Evolutionary conservation across 2,113 vertebrate genomes (phyloP).

Genomic region (Stercorarius parasiticus): DNA sequence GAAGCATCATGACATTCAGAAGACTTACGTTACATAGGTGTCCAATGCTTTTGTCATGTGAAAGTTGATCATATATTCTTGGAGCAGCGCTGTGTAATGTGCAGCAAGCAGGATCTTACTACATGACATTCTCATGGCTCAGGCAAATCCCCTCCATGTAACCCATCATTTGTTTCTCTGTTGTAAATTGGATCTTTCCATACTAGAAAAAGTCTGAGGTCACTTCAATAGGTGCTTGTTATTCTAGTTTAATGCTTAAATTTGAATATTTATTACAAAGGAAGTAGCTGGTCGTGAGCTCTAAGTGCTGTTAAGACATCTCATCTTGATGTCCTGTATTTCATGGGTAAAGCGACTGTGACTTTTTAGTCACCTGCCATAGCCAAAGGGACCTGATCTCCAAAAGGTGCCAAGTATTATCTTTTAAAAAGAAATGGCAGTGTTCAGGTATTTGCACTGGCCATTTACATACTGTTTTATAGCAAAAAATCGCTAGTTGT

Average conservation of each 20-base stretch:
- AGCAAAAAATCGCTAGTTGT: not conserved
- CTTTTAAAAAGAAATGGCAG: not conserved
- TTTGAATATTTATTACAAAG: not conserved
- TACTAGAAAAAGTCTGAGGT: not conserved
- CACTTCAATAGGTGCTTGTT: not conserved
- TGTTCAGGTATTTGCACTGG: not conserved
- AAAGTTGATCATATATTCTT: not conserved
- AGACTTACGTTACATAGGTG: not conserved
- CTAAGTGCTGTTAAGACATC: not conserved
- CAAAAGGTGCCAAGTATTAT: not conserved
- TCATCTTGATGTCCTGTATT: not conserved
- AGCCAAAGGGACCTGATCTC: not conserved
- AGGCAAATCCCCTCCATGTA: not conserved
- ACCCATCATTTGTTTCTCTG: not conserved
- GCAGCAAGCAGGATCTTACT: not conserved
- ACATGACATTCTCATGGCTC: not conserved
- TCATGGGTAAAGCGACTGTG: not conserved
- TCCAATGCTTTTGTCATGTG: not conserved
- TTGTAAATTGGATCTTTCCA: not conserved
- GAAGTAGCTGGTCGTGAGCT: not conserved
- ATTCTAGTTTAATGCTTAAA: not conserved
- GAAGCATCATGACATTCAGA: not conserved
- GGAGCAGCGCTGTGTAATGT: rapidly evolving
- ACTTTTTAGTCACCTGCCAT: not conserved
- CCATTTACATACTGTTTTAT: not conserved